These are phyloP conservation scores for Dolichopus griseipennis DNA, from an alignment of 2,888 invertebrate genomes.

Conservation along the genomic window DNA sequence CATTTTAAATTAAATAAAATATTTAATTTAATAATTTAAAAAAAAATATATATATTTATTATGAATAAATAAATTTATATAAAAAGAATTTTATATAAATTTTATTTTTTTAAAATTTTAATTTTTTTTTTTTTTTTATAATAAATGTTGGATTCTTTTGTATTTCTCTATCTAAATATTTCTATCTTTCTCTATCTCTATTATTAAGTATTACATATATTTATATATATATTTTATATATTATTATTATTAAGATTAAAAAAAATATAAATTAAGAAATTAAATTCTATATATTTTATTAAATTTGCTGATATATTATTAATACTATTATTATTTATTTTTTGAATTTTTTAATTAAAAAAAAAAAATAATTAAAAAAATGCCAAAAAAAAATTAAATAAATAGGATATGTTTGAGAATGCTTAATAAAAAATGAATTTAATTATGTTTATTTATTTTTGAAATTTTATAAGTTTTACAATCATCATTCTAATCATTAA, in stretches of 20 bases:
- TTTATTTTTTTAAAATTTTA: slow-evolving; percentile 10
- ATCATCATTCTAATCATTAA: too few species aligned
- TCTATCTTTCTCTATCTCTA: slow-evolving; percentile 15
- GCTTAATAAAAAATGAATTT: too few species aligned
- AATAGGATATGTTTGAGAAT: too few species aligned
- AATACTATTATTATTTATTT: too few species aligned
- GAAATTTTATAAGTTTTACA: too few species aligned
- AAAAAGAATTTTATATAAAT: slow-evolving; percentile 14
- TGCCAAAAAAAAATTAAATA: slow-evolving; percentile 5
- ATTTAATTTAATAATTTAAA: slow-evolving; percentile 10
- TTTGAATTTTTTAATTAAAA: slow-evolving; percentile 17
- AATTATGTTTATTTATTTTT: too few species aligned
- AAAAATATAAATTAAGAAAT: not conserved
- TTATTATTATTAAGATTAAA: not conserved
- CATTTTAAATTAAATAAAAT: slow-evolving; percentile 13
- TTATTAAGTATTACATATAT: not conserved
- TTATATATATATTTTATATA: slow-evolving; percentile 21
- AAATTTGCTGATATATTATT: slow-evolving; percentile 9
- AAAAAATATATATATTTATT: slow-evolving; percentile 16
- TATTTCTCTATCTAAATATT: slow-evolving; percentile 27
- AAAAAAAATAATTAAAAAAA: slow-evolving; percentile 14
- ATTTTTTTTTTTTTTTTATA: slow-evolving; percentile 23
- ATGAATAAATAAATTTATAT: slow-evolving; percentile 11
- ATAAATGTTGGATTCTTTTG: slow-evolving; percentile 20
- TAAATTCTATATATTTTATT: too few species aligned